phyloP scores from a whole-genome alignment of 2,113 vertebrate genomes.

The Ascaphus truei region DNA sequence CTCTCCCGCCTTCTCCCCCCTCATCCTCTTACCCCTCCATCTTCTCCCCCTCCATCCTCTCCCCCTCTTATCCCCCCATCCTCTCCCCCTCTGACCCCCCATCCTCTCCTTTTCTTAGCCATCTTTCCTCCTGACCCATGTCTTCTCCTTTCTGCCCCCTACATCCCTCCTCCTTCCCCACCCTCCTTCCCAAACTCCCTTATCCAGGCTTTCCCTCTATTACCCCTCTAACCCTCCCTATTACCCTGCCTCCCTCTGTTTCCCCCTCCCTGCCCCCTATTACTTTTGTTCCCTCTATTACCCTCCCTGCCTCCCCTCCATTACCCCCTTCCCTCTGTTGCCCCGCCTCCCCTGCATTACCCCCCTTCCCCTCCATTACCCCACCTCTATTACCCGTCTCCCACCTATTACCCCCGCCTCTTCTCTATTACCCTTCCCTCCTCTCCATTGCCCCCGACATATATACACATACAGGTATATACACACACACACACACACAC shows the following conservation, averaged over 20 bases:
- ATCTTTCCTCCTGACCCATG: neutral
- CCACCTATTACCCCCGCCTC: neutral
- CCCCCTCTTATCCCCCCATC: neutral
- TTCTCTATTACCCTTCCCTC: neutral
- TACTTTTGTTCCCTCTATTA: slow-evolving; percentile 6
- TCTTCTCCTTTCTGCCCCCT: neutral
- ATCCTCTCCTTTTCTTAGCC: slow-evolving; percentile 35
- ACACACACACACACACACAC: neutral
- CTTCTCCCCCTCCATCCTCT: slow-evolving; percentile 11
- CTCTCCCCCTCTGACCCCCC: slow-evolving; percentile 10
- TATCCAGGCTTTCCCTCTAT: too few relatives aligned
- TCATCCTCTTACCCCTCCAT: slow-evolving; percentile 13
- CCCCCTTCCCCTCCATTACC: neutral
- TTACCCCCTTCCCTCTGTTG: too few relatives aligned
- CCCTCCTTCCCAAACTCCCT: neutral
- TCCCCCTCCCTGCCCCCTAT: neutral
- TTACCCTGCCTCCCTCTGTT: neutral
- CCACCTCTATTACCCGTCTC: neutral
- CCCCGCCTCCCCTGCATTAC: neutral
- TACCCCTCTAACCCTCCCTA: neutral
- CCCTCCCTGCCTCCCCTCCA: neutral
- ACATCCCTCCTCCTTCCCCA: neutral
- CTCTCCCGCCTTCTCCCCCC: neutral
- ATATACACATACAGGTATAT: neutral
- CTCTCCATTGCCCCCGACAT: neutral